These are phyloP conservation scores for Sebastiscus albofasciatus DNA, from an alignment of 2,797 vertebrate species.

Conservation along the genomic window DNA sequence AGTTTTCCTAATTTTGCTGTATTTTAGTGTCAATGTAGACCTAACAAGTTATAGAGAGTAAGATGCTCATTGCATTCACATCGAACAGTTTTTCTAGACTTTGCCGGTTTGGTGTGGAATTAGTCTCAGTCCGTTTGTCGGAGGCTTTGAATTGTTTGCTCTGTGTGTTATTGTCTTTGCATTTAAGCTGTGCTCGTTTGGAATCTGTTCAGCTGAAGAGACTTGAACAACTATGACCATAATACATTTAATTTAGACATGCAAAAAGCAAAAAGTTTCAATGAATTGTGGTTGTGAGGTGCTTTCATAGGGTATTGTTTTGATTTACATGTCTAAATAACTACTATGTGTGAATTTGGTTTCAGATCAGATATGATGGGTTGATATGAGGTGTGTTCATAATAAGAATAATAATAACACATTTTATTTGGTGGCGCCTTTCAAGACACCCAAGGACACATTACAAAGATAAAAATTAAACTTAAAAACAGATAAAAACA, in stretches of 20 bases:
- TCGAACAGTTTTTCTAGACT: background rate
- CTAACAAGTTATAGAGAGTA: background rate
- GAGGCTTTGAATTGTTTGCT: background rate
- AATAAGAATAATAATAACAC: too few species aligned
- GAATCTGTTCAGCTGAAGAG: background rate
- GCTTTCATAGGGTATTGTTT: background rate
- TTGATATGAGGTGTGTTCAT: background rate
- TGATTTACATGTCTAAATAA: background rate
- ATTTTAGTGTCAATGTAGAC: background rate
- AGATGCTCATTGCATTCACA: background rate
- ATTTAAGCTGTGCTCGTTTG: background rate
- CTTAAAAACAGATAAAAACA: too few species aligned
- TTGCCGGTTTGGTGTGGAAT: background rate
- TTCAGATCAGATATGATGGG: background rate
- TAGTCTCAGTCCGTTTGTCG: background rate
- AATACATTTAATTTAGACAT: background rate
- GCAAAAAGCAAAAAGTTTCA: background rate
- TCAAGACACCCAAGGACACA: too few species aligned
- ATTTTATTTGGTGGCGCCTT: too few species aligned
- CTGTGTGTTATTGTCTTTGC: background rate
- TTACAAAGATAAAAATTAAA: too few species aligned
- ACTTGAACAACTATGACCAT: background rate
- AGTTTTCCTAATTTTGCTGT: background rate
- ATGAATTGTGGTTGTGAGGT: background rate
- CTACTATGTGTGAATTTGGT: background rate